These are phyloP conservation scores for Balaeniceps rex DNA, from an alignment of 2,113 vertebrate species.

Conservation along the genomic window DNA sequence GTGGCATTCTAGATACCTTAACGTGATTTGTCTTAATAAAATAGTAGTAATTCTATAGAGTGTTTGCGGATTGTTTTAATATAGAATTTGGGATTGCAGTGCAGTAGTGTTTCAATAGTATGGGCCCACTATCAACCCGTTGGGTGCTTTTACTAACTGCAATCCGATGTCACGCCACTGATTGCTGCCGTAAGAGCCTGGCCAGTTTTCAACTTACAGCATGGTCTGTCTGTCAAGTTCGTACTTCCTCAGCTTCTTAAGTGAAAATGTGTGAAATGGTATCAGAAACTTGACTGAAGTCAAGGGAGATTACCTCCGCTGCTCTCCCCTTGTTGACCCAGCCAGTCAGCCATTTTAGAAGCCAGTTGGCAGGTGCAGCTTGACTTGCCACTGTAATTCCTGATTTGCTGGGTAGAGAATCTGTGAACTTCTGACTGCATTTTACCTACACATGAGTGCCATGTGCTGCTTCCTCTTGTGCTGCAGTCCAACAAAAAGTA, in stretches of 20 bases:
- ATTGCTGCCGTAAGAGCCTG: neutral
- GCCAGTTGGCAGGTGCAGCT: neutral
- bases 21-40: neutral
- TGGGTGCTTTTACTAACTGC: rapidly evolving
- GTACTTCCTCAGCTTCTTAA: neutral
- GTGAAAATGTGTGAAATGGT: neutral
- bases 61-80: neutral
- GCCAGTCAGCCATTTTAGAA: neutral
- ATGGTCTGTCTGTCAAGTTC: neutral
- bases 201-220: neutral
- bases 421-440: neutral
- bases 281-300: neutral
- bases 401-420: neutral
- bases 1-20: neutral
- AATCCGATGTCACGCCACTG: neutral
- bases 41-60: neutral
- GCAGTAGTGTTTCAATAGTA: neutral
- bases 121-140: neutral
- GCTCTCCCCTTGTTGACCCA: neutral
- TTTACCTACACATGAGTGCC: neutral
- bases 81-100: neutral
- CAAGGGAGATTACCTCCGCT: neutral
- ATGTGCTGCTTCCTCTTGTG: neutral
- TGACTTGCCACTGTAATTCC: neutral
- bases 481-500: neutral